Conservation (phyloP, 2,888 invertebrate species). For the Sesia bembeciformis region DNA sequence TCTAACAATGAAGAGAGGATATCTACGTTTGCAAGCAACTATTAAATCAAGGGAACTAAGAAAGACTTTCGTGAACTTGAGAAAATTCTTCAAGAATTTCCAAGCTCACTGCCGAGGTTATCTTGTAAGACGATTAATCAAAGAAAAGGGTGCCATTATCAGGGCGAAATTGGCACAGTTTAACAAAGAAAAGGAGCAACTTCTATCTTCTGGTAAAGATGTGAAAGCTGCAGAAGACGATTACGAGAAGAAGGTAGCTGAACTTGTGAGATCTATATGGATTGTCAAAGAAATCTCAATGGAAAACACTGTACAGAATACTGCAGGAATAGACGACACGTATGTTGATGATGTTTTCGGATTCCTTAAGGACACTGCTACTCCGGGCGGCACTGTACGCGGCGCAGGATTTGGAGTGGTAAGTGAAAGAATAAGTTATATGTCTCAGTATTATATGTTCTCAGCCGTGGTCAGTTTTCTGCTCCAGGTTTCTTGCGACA, state of each 20-base stretch:
- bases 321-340: conserved; percentile 70
- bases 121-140: conserved; percentile 77
- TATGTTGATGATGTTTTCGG: conserved; percentile 80
- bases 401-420: conserved; percentile 71
- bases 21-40: conserved; percentile 88
- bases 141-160: conserved; percentile 75
- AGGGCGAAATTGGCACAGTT: conserved; percentile 40
- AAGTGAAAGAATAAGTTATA: conserved; percentile 13
- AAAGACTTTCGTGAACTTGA: conserved; percentile 80
- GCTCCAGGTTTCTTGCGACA: no score
- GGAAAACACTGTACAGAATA: conserved; percentile 60
- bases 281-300: conserved; percentile 75
- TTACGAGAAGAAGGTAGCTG: conserved; percentile 78
- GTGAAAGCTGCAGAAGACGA: conserved; percentile 79
- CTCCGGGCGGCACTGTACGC: conserved; percentile 58
- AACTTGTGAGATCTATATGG: conserved; percentile 59
- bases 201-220: conserved; percentile 79
- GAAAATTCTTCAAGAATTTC: conserved; percentile 79
- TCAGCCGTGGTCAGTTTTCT: no score
- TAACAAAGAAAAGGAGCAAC: conserved; percentile 60
- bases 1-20: conserved; percentile 82
- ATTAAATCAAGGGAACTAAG: conserved; percentile 84
- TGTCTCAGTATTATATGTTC: not conserved
- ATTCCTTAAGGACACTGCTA: conserved; percentile 76
- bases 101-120: conserved; percentile 87